Conservation (phyloP, 2,113 vertebrate genomes). For the Sinocyclocheilus maitianheensis region DNA sequence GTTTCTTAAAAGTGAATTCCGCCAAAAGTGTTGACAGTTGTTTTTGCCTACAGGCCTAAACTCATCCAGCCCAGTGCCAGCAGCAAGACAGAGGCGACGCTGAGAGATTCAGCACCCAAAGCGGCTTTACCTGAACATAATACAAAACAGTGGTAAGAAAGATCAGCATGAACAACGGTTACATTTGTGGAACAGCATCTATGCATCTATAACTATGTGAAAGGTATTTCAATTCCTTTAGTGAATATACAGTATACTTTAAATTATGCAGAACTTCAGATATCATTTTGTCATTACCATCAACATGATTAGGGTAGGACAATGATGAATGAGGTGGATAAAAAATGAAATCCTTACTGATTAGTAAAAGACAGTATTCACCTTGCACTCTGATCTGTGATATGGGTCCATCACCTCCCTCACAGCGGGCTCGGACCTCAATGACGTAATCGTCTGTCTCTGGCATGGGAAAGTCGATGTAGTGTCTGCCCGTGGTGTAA, state of each 20-base stretch:
- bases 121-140: constrained; percentile 72
- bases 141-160: constrained; percentile 31
- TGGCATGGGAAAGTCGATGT: constrained; percentile 91
- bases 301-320: background rate
- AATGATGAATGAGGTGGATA: too few relatives aligned
- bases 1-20: constrained; percentile 68
- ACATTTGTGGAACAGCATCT: background rate
- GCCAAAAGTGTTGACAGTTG: constrained; percentile 57
- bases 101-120: constrained; percentile 63
- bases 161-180: background rate
- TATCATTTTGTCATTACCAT: background rate
- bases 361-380: background rate
- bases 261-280: background rate
- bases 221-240: background rate
- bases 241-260: background rate
- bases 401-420: constrained; percentile 94
- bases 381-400: constrained; percentile 87
- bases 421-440: constrained; percentile 91
- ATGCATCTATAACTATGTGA: background rate
- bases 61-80: constrained; percentile 79
- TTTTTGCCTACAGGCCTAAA: constrained; percentile 79
- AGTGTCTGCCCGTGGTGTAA: constrained; percentile 91
- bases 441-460: constrained; percentile 88
- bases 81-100: constrained; percentile 77
- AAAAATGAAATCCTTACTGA: too few relatives aligned